Base-by-base conservation (phyloP, 1,140 invertebrate species). In the Drosophila micromelanica region DNA sequence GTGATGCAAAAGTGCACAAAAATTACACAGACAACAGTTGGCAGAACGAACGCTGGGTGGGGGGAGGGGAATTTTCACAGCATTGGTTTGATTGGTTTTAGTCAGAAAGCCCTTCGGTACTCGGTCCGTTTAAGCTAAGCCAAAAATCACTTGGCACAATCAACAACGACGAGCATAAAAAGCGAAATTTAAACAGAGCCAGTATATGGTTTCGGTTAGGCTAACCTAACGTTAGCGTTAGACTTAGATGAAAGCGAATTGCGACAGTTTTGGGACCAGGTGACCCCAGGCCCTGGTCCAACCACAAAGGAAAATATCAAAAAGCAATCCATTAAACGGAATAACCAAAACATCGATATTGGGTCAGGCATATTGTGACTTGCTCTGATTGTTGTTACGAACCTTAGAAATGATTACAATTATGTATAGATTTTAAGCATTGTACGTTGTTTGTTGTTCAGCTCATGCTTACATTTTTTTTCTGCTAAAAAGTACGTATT, bases 61-160 rank as follows among this genome's bases (percentile, higher is more conserved):
- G 20, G 43, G 32, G 57, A 9, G 17, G 6, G n/a, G 20, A 1
- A 32, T 43, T 60, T 60, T 40, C 70, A 62, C 51, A 68, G 84
- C 63, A 87, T 81, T 87, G 82, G 75, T 82, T 87, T 89, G 84
- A 87, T 87, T 87, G 84, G 82, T 87, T 87, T 87, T 87, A 89
- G 82, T 65, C 76, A 17, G 27, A 32, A 73, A 35, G 40, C 59
- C 12, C n/a, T 51, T 13, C 35, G 27, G 32, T 17, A 64, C 30
- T 35, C 15, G 38, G 48, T 72, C 54, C 37, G 32, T 59, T 72
- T 72, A 72, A 67, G 69, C 54, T 42, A 59, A 65, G 62, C 62
- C 65, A 70, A 45, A 74, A 74, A 74, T 74, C 71, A 74, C 65
- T 74, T 74, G 71, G 43, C 65, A 70, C 71, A 74, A 74, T 70